Evolutionary conservation across 1,140 invertebrate genomes (phyloP), one percentile per base, ranked within the genome.

Genomic region (Eurosta solidaginis): DNA sequence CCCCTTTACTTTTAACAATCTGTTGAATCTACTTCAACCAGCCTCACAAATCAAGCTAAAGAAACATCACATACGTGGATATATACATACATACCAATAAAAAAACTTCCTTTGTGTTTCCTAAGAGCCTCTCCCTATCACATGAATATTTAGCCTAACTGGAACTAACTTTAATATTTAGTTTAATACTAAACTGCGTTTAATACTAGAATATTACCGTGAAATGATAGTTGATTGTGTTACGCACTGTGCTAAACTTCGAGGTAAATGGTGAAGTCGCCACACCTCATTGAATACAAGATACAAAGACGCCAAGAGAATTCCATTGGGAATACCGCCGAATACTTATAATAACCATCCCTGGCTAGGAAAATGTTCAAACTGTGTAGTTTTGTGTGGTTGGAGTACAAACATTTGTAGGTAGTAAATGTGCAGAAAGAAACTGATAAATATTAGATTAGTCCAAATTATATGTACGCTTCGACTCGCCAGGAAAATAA

Each of bases 21-120:
- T 68, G 59, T 68, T 68, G 59, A 29, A 40, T 68, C n/a, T n/a
- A 68, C 33, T 68, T 68, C n/a, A 40, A 42, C 59, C 59, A 68
- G 33, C n/a, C 12, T 59, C 54, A n/a, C 4, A 17, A 59, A 59
- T 29, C 4, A n/a, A 22, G 17, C 14, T 17, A n/a, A 17, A 4
- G 4, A n/a, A 5, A 68, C 10, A 63, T n/a, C n/a, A n/a, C n/a
- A n/a, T n/a, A n/a, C n/a, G n/a, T n/a, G n/a, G n/a, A 22, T 3
- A 22, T 68, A 40, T n/a, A 40, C 40, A 4, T 63, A 33, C 27
- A 29, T 33, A 33, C 17, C 22, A 27, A 54, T 27, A 4, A n/a
- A n/a, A n/a, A n/a, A n/a, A n/a, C 29, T 22, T 27, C 10, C 22
- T 6, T 54, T 2, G n/a, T 50, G n/a, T 50, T 3, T 20, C 47